Conservation (phyloP, 2,113 vertebrate species). For the Pseudonaja textilis region DNA sequence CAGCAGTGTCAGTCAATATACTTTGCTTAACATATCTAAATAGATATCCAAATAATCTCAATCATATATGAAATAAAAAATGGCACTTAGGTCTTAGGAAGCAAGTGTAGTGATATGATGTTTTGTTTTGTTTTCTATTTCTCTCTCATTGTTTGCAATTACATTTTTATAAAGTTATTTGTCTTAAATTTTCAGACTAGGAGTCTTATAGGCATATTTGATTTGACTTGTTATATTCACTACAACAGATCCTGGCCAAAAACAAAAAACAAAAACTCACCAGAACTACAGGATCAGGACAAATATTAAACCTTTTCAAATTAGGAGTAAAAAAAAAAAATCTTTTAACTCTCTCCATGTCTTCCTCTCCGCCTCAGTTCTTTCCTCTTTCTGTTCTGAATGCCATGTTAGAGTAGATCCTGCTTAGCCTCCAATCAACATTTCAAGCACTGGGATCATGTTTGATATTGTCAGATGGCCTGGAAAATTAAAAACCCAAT, state of each 20-base stretch:
- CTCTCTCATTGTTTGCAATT: conserved; percentile 13
- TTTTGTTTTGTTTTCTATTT: conserved; percentile 33
- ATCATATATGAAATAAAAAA: conserved; percentile 32
- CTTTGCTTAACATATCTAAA: conserved; percentile 47
- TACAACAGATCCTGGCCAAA: conserved; percentile 47
- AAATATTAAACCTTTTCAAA: conserved; percentile 54
- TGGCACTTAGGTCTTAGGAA: not conserved
- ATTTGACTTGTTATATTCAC: conserved; percentile 38
- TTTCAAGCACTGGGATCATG: conserved; percentile 96
- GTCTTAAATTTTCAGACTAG: conserved; percentile 28
- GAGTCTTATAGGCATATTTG: not conserved
- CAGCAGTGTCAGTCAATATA: conserved; percentile 31
- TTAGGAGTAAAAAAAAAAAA: conserved; percentile 44
- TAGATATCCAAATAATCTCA: conserved; percentile 43
- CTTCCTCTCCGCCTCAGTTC: conserved; percentile 67
- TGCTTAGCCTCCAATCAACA: conserved; percentile 89
- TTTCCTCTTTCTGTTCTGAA: conserved; percentile 77
- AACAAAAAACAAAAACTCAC: conserved; percentile 26
- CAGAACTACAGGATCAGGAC: conserved; percentile 48
- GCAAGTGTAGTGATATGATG: conserved; percentile 37
- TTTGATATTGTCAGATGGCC: conserved; percentile 99
- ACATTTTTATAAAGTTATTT: conserved; percentile 25
- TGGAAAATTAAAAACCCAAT: conserved; percentile 99
- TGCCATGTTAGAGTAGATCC: conserved; percentile 85
- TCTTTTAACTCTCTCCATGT: conserved; percentile 65